These are phyloP conservation scores for Lagocephalus sceleratus DNA, from an alignment of 2,797 vertebrate genomes.

Conservation along the genomic window DNA sequence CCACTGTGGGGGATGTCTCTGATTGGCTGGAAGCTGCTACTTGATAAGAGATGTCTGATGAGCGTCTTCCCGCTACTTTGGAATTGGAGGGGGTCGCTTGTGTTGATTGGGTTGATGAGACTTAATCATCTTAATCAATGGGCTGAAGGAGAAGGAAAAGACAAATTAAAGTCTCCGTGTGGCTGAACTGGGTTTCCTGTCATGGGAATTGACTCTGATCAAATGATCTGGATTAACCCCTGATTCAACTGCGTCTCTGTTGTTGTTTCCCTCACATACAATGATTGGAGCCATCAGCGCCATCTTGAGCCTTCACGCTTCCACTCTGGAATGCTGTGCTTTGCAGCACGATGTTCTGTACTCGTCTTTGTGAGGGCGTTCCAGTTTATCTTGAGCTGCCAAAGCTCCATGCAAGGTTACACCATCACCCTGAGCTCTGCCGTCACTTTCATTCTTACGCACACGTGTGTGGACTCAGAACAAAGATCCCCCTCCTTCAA, in stretches of 20 bases:
- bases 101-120: constrained; percentile 73
- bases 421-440: constrained; percentile 1
- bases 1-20: constrained; percentile 33
- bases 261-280: neutral
- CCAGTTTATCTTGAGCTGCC: neutral
- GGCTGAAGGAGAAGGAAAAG: constrained; percentile 11
- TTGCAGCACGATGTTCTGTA: constrained; percentile 13
- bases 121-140: constrained; percentile 74
- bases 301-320: constrained; percentile 11
- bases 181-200: constrained; percentile 7
- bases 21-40: constrained; percentile 68
- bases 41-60: constrained; percentile 74
- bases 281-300: neutral
- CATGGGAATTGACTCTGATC: constrained; percentile 17
- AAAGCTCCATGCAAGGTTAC: constrained; percentile 4
- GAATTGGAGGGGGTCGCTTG: constrained; percentile 2
- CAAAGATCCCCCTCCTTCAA: neutral
- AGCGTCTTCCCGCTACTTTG: constrained; percentile 47
- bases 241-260: neutral
- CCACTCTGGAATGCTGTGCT: constrained; percentile 7
- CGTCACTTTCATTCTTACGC: constrained; percentile 7
- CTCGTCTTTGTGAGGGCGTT: constrained; percentile 1
- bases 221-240: constrained; percentile 17
- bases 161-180: constrained; percentile 5
- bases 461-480: neutral